These are phyloP conservation scores for Cataglyphis hispanica DNA, from an alignment of 1,140 invertebrate species.

Conservation along the genomic window DNA sequence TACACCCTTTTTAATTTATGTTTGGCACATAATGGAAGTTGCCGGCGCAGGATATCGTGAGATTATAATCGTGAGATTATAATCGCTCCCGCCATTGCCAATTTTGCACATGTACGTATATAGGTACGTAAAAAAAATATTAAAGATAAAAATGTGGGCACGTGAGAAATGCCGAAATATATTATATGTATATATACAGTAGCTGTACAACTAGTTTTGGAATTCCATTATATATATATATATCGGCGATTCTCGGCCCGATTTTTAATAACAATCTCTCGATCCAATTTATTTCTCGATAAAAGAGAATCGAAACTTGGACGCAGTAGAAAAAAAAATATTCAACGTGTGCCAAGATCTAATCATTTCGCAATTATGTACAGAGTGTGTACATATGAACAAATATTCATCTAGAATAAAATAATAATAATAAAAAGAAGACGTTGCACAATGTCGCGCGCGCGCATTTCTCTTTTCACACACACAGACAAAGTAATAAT, in stretches of 20 bases:
- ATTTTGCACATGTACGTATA: not conserved
- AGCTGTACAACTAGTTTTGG: not conserved
- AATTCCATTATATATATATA: slow-evolving; percentile 1
- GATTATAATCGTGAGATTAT: slow-evolving; percentile 25
- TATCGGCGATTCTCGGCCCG: not conserved
- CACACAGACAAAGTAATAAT: slow-evolving; percentile 22
- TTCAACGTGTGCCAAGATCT: slow-evolving; percentile 4
- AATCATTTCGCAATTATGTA: slow-evolving; percentile 30
- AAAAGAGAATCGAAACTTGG: not conserved
- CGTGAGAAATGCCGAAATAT: no score
- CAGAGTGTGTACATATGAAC: slow-evolving; percentile 19
- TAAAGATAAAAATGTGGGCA: no score
- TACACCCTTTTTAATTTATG: slow-evolving; percentile 50
- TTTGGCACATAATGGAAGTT: slow-evolving; percentile 82
- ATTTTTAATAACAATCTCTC: slow-evolving; percentile 35
- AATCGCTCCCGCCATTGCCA: slow-evolving; percentile 22
- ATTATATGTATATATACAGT: not conserved
- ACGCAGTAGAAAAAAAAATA: slow-evolving; percentile 25
- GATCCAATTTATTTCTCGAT: slow-evolving; percentile 1
- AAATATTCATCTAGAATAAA: slow-evolving; percentile 26
- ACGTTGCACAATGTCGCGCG: slow-evolving; percentile 38
- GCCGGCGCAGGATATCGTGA: slow-evolving; percentile 73
- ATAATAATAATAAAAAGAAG: slow-evolving; percentile 33
- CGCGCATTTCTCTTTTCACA: slow-evolving; percentile 13
- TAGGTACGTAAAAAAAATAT: no score